phyloP scores from a whole-genome alignment of 2,888 invertebrate genomes.

The Heteropelma amictum region DNA sequence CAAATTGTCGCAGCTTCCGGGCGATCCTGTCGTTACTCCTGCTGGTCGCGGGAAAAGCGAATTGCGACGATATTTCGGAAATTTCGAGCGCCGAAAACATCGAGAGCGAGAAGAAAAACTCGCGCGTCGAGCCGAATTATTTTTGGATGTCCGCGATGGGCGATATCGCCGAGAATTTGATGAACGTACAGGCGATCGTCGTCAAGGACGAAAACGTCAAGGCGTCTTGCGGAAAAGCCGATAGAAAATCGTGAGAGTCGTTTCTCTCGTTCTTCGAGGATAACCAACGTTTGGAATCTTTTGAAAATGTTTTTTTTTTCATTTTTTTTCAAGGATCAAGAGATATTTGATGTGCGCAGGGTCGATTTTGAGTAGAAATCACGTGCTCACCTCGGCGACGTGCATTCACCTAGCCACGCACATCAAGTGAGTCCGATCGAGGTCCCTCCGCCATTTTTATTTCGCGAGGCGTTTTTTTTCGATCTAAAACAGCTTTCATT shows the following conservation, averaged over 20 bases:
- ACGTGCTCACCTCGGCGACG: conserved; percentile 65
- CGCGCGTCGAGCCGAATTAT: neutral
- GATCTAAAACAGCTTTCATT: neutral
- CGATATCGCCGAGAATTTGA: conserved; percentile 39
- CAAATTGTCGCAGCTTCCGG: neutral
- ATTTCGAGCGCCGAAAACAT: neutral
- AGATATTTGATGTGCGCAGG: conserved; percentile 64
- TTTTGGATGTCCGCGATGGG: conserved; percentile 59
- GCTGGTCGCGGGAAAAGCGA: neutral
- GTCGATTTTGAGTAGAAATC: conserved; percentile 62
- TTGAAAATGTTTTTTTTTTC: neutral
- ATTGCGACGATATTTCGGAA: neutral
- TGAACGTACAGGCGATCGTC: conserved; percentile 60
- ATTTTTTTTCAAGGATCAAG: conserved; percentile 46
- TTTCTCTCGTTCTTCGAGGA: neutral
- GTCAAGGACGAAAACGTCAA: conserved; percentile 61
- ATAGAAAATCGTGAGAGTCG: conserved; percentile 55
- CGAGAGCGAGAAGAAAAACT: neutral
- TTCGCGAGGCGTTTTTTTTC: neutral
- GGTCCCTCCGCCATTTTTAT: neutral
- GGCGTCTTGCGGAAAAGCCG: conserved; percentile 44
- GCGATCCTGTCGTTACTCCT: conserved; percentile 21
- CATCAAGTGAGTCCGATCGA: conserved; percentile 56
- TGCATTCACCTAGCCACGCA: conserved; percentile 63
- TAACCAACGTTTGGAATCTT: conserved; percentile 6